Base-by-base conservation (phyloP, 2,888 invertebrate genomes). In the Oscheius sp. region DNA sequence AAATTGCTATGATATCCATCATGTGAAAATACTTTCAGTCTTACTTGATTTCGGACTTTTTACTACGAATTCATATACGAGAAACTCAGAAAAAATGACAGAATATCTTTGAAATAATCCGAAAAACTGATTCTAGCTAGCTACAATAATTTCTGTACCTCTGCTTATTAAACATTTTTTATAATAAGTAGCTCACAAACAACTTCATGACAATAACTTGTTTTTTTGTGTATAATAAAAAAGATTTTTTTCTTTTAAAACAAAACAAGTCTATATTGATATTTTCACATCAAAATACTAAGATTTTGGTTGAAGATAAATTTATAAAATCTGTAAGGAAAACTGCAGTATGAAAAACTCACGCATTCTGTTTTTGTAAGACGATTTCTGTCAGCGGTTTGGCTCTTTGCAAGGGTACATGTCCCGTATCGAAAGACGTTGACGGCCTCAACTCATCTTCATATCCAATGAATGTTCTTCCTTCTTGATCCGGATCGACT, bases 371-470 rank as follows among this genome's bases (percentile, higher is more conserved):
- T 12, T 6, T n/a, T 2, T 17, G 12, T 22, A 6, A 26, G 6
- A 30, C 28, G 8, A 50, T 20, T 2, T 22, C 28, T 26, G 50
- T 2, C n/a, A 56, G 56, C 9, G 44, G 56, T 20, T 44, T 47
- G 8, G 66, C 45, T 24, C 56, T 54, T 30, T 44, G 44, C 2
- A 45, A 45, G 5, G 56, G 56, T 1, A 56, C 30, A n/a, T 62
- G 62, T 14, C n/a, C 24, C 14, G 33, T 28, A 9, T 62, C 62
- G 32, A 62, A 62, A 14, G 47, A 47, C 1, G 62, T 62, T 22
- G 67, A 67, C 4, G 67, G 67, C 14, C 67, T 44, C 32, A 67
- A 28, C 47, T 73, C 68, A 41, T 73, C 73, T 20, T 71, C 71
- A 45, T 71, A 68, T 44, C 66, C 68, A 20, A 71, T 62, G 45